A percentile compares a stretch with the other conserved stretches of the same genome.
Conservation (phyloP, 2,113 vertebrate species). For the Bubo bubo region DNA sequence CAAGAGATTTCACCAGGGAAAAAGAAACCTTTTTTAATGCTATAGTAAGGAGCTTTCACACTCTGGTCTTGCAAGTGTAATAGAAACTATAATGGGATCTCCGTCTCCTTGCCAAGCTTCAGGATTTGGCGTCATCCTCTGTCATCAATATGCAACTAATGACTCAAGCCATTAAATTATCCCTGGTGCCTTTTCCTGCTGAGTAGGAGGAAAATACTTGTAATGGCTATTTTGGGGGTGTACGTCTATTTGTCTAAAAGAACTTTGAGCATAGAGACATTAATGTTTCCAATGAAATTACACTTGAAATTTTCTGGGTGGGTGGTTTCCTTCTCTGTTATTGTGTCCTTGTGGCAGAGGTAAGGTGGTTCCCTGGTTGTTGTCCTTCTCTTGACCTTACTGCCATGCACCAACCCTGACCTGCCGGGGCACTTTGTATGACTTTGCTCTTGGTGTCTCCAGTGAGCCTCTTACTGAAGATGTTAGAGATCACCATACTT, state of each 20-base stretch:
- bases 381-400: background rate
- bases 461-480: background rate
- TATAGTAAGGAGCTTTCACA: background rate
- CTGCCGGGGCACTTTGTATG: background rate
- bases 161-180: constrained; percentile 18
- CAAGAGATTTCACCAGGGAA: background rate
- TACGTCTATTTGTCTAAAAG: background rate
- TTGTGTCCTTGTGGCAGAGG: background rate
- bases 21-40: background rate
- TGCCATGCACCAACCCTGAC: background rate
- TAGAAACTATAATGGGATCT: background rate
- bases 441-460: background rate
- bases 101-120: background rate
- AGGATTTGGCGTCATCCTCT: background rate
- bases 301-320: background rate
- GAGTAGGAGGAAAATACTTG: background rate
- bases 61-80: background rate
- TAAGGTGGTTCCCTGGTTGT: background rate
- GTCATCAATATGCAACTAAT: background rate
- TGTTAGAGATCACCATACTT: background rate
- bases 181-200: constrained; percentile 1
- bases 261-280: background rate
- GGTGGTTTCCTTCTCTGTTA: background rate
- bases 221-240: background rate
- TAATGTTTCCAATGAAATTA: background rate